Conservation (phyloP, 1,140 invertebrate species). For the Liolophura sinensis region DNA sequence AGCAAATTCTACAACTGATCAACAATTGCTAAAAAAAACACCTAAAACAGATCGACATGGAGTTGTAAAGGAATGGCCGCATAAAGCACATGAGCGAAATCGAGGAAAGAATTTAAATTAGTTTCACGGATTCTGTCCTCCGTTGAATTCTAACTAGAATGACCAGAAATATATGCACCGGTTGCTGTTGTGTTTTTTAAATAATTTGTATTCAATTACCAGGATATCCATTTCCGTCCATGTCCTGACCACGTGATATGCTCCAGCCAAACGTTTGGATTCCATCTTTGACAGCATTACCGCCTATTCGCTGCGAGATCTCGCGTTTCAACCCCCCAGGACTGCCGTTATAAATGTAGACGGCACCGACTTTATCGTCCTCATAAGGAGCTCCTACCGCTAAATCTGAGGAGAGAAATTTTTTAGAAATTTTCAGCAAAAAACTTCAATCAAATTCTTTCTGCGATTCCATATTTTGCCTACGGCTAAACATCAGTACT, state of each 20-base stretch:
- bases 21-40: too few species aligned
- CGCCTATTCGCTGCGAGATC: slow-evolving; percentile 31
- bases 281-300: slow-evolving; percentile 13
- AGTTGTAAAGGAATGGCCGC: too few species aligned
- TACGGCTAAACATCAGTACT: too few species aligned
- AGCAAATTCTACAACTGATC: too few species aligned
- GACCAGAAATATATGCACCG: not conserved
- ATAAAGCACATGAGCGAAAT: too few species aligned
- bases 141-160: not conserved
- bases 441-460: too few species aligned
- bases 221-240: slow-evolving; percentile 26
- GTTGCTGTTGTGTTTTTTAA: not conserved
- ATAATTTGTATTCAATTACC: slow-evolving; percentile 21
- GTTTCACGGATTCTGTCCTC: too few species aligned
- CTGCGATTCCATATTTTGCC: too few species aligned
- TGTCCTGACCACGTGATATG: slow-evolving; percentile 25
- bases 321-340: slow-evolving; percentile 26
- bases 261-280: slow-evolving; percentile 37
- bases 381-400: slow-evolving; percentile 95
- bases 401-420: slow-evolving; percentile 72
- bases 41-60: too few species aligned
- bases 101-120: too few species aligned
- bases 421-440: too few species aligned
- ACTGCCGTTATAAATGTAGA: slow-evolving; percentile 91
- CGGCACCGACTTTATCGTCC: slow-evolving; percentile 79